These are phyloP conservation scores for Cosmorhoe ocellata DNA, from an alignment of 2,888 invertebrate species.

Conservation along the genomic window DNA sequence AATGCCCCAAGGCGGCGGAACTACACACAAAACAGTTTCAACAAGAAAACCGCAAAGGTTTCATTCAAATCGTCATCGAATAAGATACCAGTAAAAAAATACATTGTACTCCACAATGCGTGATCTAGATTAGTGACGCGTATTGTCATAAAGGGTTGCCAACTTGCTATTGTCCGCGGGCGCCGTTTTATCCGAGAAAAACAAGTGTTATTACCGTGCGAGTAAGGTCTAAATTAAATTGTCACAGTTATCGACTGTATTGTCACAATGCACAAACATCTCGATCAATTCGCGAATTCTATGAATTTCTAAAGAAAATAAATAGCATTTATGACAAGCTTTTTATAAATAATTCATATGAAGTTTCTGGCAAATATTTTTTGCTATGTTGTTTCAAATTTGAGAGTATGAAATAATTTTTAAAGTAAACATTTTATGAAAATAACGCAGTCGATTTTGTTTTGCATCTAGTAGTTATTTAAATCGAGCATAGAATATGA, in stretches of 20 bases:
- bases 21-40: conserved; percentile 31
- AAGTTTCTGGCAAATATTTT: conserved; percentile 1
- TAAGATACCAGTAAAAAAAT: conserved; percentile 54
- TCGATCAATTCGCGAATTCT: conserved; percentile 39
- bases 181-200: not conserved
- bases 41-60: conserved; percentile 25
- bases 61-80: conserved; percentile 59
- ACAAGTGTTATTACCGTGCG: not conserved
- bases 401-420: conserved; percentile 17
- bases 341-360: conserved; percentile 19
- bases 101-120: conserved; percentile 52
- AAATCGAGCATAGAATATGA: too few species aligned
- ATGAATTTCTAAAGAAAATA: conserved; percentile 62
- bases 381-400: conserved; percentile 16
- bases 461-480: too few species aligned
- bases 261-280: conserved; percentile 49
- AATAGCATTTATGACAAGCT: conserved; percentile 49
- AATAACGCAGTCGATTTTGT: not conserved
- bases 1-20: not conserved
- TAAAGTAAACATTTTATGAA: conserved; percentile 20
- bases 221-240: not conserved
- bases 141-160: conserved; percentile 69
- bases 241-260: conserved; percentile 10
- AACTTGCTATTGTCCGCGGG: conserved; percentile 13
- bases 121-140: conserved; percentile 71